A percentile compares a stretch with the other conserved stretches of the same genome.
These are phyloP conservation scores for Volucella inanis DNA, from an alignment of 2,888 invertebrate species.

Conservation along the genomic window DNA sequence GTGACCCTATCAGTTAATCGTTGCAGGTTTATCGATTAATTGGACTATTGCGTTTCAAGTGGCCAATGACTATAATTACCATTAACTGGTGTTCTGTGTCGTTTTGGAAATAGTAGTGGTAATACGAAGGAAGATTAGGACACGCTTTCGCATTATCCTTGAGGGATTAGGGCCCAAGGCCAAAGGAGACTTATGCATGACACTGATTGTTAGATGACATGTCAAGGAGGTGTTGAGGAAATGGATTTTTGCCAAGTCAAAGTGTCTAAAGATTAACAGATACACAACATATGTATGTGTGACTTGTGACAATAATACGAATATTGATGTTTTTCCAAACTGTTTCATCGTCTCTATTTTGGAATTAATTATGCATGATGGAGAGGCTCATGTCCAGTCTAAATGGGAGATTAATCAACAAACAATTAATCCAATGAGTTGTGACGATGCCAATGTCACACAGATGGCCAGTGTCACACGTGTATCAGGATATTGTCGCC, in stretches of 20 bases:
- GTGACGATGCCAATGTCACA: constrained; percentile 34
- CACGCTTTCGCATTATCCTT: constrained; percentile 33
- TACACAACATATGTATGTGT: too few species aligned
- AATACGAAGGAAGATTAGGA: constrained; percentile 43
- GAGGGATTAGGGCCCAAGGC: constrained; percentile 17
- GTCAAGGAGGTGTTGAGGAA: constrained; percentile 38
- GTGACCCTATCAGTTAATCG: constrained; percentile 39
- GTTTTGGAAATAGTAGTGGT: constrained; percentile 17
- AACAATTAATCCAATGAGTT: constrained; percentile 69
- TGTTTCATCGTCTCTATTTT: constrained; percentile 17
- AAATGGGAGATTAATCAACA: constrained; percentile 67
- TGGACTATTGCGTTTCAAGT: constrained; percentile 49
- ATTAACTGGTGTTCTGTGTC: constrained; percentile 40
- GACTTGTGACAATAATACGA: too few species aligned
- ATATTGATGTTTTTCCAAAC: background rate
- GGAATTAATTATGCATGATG: constrained; percentile 65
- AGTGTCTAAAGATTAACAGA: too few species aligned
- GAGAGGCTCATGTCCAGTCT: constrained; percentile 26
- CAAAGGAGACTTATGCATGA: constrained; percentile 35
- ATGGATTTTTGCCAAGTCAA: constrained; percentile 23
- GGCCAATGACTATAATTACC: constrained; percentile 58
- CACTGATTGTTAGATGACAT: constrained; percentile 55
- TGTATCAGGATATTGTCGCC: constrained; percentile 63
- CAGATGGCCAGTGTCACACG: constrained; percentile 51
- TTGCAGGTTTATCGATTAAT: constrained; percentile 53